A percentile compares a stretch with the other conserved stretches of the same genome.
Conservation (phyloP, 2,888 invertebrate species). For the Tipula lateralis region DNA sequence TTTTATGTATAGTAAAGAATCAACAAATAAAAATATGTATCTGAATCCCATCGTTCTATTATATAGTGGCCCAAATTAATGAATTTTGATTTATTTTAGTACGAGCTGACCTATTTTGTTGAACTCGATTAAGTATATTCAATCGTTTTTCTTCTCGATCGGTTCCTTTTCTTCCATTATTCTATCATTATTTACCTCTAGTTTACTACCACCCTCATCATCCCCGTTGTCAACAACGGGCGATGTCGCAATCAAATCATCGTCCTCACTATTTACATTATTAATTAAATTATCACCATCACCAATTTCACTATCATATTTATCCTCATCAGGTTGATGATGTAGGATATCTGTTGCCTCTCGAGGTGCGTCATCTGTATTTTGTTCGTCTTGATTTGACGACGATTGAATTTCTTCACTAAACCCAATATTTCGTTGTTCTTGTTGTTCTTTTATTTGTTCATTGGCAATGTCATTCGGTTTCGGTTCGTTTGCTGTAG, state of each 20-base stretch:
- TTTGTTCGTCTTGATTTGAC: not conserved
- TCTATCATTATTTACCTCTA: not conserved
- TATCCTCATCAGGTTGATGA: not conserved
- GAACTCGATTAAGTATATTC: not conserved
- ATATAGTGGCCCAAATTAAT: not conserved
- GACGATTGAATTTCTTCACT: not conserved
- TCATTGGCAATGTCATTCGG: not conserved
- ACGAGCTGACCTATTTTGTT: not conserved
- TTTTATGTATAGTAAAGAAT: not conserved
- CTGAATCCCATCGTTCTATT: not conserved
- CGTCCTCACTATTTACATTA: not conserved
- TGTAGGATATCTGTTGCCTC: not conserved
- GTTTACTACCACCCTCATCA: not conserved
- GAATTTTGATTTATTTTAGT: not conserved
- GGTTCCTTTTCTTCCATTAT: not conserved
- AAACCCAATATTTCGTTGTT: not conserved
- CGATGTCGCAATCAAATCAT: not conserved
- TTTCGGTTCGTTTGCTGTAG: not conserved
- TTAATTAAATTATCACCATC: not conserved
- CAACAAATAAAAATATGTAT: not conserved
- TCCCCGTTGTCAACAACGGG: not conserved
- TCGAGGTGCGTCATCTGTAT: not conserved
- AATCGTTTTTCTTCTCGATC: slow-evolving; percentile 24
- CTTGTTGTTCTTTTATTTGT: not conserved
- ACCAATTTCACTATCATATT: not conserved